These are phyloP conservation scores for Prunella fulvescens DNA, from an alignment of 2,113 vertebrate genomes.

Conservation along the genomic window DNA sequence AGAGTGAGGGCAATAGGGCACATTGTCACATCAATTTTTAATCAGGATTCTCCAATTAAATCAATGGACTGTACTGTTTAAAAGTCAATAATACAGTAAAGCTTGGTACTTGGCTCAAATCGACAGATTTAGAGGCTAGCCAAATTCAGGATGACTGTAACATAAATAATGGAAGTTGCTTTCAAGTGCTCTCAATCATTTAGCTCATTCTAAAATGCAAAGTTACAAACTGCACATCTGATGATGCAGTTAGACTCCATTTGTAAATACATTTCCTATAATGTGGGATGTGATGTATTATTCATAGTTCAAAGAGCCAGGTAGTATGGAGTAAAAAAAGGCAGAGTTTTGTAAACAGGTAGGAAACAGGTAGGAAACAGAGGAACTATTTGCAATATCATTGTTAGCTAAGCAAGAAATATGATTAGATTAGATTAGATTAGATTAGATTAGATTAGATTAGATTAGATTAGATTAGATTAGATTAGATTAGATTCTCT, in stretches of 20 bases:
- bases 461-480: background rate
- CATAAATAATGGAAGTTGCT: constrained; percentile 25
- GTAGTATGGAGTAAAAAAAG: background rate
- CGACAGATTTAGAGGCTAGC: constrained; percentile 8
- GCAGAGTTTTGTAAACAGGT: background rate
- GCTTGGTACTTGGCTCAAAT: background rate
- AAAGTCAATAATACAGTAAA: constrained; percentile 47
- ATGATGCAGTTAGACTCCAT: constrained; percentile 1
- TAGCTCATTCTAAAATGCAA: constrained; percentile 7
- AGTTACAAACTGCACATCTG: background rate
- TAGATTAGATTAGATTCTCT: background rate
- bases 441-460: background rate
- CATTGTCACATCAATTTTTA: constrained; percentile 56
- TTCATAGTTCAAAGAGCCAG: background rate
- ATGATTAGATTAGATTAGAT: background rate
- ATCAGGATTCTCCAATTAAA: constrained; percentile 50
- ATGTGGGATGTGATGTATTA: background rate
- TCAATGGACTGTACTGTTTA: constrained; percentile 35
- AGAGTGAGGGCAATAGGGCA: constrained; percentile 15
- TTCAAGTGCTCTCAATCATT: background rate
- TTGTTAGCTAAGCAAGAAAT: background rate
- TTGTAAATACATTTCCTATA: constrained; percentile 50
- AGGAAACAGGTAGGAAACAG: background rate
- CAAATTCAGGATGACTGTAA: background rate
- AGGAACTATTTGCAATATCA: background rate